These are phyloP conservation scores for Boloria selene DNA, from an alignment of 2,888 invertebrate genomes.

Conservation along the genomic window DNA sequence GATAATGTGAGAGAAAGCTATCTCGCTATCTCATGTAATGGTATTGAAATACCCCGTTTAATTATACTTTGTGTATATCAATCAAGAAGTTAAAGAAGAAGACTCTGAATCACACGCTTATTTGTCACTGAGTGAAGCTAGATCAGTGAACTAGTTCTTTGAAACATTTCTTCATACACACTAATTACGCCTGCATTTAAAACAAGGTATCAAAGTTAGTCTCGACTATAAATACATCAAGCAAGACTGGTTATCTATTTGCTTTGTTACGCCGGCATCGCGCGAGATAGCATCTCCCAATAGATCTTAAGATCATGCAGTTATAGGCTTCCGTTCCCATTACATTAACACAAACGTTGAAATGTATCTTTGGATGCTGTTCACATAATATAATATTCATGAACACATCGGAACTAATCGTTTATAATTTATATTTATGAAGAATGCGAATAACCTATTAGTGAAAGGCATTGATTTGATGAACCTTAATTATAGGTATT, in stretches of 20 bases:
- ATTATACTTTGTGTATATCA: no score
- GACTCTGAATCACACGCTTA: no score
- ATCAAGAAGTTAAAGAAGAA: no score
- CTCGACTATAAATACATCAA: constrained; percentile 32
- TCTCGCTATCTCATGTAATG: no score
- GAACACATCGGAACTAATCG: constrained; percentile 37
- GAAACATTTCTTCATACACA: not conserved
- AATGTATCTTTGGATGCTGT: constrained; percentile 44
- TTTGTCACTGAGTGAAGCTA: no score
- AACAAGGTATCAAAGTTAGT: constrained; percentile 1
- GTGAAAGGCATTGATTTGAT: constrained; percentile 18
- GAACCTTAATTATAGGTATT: constrained; percentile 25
- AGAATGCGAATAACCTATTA: constrained; percentile 34
- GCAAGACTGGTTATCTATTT: constrained; percentile 48
- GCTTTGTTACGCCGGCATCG: constrained; percentile 49
- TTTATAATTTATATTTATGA: constrained; percentile 35
- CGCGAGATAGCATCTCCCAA: constrained; percentile 52
- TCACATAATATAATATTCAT: constrained; percentile 38
- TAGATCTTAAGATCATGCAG: constrained; percentile 50
- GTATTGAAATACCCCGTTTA: no score
- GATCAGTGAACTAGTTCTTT: no score
- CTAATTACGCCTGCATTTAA: not conserved
- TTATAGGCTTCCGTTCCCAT: constrained; percentile 47
- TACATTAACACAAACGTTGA: constrained; percentile 39
- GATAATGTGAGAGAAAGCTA: no score